Evolutionary conservation across 1,140 invertebrate species (phyloP), one percentile per base, ranked within the genome.

Genomic region (Heliconius hewitsoni): DNA sequence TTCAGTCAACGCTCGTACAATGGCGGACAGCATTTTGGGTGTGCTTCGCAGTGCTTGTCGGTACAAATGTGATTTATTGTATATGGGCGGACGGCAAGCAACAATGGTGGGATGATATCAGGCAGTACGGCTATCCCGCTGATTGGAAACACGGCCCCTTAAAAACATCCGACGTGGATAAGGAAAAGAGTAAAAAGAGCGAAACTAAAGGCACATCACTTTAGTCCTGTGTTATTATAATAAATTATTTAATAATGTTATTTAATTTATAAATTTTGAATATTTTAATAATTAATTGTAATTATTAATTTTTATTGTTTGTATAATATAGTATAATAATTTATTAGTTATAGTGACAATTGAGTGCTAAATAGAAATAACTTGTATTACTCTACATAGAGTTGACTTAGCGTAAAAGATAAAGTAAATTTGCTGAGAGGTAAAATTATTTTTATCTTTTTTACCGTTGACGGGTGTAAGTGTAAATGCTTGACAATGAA

Each of bases 21-120:
- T 98, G 98, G 98, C 95, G 97, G 74, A 88, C 95, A 0, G 97
- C 98, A 1, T 98, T 98, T 90, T 98, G 97, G 96, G 96, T 98
- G 30, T 96, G 97, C 3, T 96, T 97, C 73, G 96, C 89, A 0
- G 95, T 98, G 1, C 96, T 98, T 52, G 90, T 96, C 3, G 90
- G 96, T n/a, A 97, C 97, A 0, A 97, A 97, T 80, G 80, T 97
- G 0, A 84, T 98, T 3, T 98, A 97, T 86, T 90, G 96, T 34
- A 83, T 97, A 19, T 96, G 96, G 93, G 97, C 96, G 0, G 96
- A 96, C 66, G 97, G 96, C 8, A 96, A 97, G 80, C 95, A 96
- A 46, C 97, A 97, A 84, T 95, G 95, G 80, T 97, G 97, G 96
- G 97, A 96, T 89, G 95, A 96, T 66, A 90, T 93, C n/a, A 76